phyloP scores from a whole-genome alignment of 23 tunicate genomes.

The Aplidium turbinatum region DNA sequence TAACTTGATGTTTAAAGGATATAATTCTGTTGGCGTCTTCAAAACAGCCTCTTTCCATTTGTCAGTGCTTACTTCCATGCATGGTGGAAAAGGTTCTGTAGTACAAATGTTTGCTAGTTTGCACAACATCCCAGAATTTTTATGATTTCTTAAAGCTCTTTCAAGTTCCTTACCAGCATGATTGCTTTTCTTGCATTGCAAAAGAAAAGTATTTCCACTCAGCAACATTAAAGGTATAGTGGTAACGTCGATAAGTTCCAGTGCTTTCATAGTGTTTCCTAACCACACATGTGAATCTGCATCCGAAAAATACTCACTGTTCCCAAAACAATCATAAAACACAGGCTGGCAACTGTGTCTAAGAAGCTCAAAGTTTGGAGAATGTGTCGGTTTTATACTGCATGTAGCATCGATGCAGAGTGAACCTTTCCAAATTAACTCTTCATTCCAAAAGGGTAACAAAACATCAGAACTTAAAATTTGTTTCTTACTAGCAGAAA shows the following conservation, averaged over 20 bases:
- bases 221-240: conserved; percentile 27
- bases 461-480: no score
- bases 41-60: conserved; percentile 50
- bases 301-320: background rate
- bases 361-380: background rate
- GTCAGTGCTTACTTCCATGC: conserved; percentile 22
- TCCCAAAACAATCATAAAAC: background rate
- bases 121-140: conserved; percentile 21
- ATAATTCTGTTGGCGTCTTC: conserved; percentile 22
- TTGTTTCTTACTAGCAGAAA: no score
- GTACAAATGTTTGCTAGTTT: background rate
- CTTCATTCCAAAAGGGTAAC: background rate
- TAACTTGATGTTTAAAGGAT: background rate
- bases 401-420: background rate
- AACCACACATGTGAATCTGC: conserved; percentile 27
- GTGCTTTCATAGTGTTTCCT: conserved; percentile 21
- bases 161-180: conserved; percentile 9
- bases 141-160: background rate
- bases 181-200: conserved; percentile 8
- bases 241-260: conserved; percentile 32
- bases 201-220: background rate
- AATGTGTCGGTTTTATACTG: background rate
- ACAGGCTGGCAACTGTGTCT: background rate
- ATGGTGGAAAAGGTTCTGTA: conserved; percentile 11
- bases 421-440: conserved; percentile 32